Base-by-base conservation (phyloP, 2,888 invertebrate genomes). In the Lepidochrysops patricia region DNA sequence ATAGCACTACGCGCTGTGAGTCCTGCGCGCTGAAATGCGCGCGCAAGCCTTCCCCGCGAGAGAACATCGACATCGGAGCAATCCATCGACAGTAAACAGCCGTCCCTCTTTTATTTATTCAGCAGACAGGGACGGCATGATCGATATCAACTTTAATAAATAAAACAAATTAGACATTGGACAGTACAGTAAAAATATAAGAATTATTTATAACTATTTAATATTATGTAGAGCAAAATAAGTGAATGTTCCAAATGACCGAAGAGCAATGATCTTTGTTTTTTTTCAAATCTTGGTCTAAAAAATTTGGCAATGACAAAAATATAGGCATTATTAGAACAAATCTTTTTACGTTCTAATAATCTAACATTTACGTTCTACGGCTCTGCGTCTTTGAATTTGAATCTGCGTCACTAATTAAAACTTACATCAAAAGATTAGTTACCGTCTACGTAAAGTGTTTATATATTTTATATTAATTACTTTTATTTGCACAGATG, bases 11-110 rank as follows among this genome's bases (percentile, higher is more conserved):
- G 60, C 54, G 64, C 74, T 76, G 81, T 72, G 76, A 74, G 84
- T 82, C 88, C 84, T 88, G 88, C 87, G 88, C 88, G 75, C 80
- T 87, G 80, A 77, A 80, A 79, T 87, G 88, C 88, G 88, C 86
- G 88, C 88, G 88, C 88, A 87, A 48, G 66, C 62, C 59, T 68
- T 75, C 76, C 79, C 75, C 71, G 67, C 68, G 62, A 69, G 75
- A 73, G 72, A 73, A 71, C 70, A 63, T 60, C 63, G 60, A 61
- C 54, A 57, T 60, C 62, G 29, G 43, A 56, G 57, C 61, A 48
- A 61, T 50, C 60, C 63, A 61, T 62, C 63, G 61, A 63, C 62
- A 54, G 52, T 50, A 61, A 27, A 60, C 62, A 32, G 7, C 60
- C 57, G 35, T 64, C 60, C 48, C 59, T 63, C 34, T 64, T 58